These are phyloP conservation scores for Channa maculata DNA, from an alignment of 2,113 vertebrate genomes.

Conservation along the genomic window DNA sequence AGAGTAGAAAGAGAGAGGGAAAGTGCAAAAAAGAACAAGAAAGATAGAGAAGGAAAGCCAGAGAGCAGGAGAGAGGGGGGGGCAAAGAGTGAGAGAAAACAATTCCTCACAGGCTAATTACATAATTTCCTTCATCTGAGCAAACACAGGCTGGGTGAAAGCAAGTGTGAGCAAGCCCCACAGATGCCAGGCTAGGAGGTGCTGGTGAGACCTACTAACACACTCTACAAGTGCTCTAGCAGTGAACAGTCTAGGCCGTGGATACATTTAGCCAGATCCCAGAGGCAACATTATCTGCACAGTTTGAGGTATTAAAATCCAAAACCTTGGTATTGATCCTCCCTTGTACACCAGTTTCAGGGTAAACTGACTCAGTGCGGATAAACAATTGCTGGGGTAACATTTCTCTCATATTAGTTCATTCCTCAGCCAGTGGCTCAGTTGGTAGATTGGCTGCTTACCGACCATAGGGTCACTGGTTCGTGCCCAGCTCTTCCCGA, in stretches of 20 bases:
- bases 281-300: slow-evolving; percentile 23
- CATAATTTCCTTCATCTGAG: slow-evolving; percentile 97
- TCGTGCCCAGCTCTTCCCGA: no score
- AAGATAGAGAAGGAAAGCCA: slow-evolving; percentile 34
- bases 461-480: no score
- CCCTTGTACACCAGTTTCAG: slow-evolving; percentile 18
- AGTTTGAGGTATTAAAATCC: slow-evolving; percentile 25
- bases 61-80: slow-evolving; percentile 18
- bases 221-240: slow-evolving; percentile 29
- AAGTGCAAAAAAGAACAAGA: slow-evolving; percentile 24
- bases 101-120: slow-evolving; percentile 91
- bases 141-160: slow-evolving; percentile 88
- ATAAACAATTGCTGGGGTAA: slow-evolving; percentile 54
- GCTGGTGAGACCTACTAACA: slow-evolving; percentile 53
- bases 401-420: slow-evolving; percentile 52
- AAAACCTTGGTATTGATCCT: slow-evolving; percentile 41
- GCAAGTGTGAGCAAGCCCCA: slow-evolving; percentile 72
- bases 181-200: slow-evolving; percentile 62
- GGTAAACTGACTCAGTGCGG: slow-evolving; percentile 38
- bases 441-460: no score
- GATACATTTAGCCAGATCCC: slow-evolving; percentile 16
- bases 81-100: slow-evolving; percentile 74
- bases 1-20: slow-evolving; percentile 34
- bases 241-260: slow-evolving; percentile 5
- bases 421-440: slow-evolving; percentile 13